Evolutionary conservation across 2,797 vertebrate species (phyloP), one percentile per base, ranked within the genome.

Genomic region (Platyrinchus mystaceus): DNA sequence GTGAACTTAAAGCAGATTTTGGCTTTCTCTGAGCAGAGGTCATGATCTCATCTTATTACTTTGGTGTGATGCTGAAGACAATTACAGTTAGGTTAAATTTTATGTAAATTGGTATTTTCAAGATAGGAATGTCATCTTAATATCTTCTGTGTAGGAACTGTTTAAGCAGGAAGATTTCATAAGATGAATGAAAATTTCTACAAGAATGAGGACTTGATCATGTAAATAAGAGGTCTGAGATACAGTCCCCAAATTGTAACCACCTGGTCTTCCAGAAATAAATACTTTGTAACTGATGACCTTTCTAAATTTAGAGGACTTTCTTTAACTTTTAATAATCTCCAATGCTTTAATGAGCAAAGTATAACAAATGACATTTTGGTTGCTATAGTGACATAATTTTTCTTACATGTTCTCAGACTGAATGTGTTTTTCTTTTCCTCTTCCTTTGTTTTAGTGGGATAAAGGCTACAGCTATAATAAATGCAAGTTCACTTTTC

Each of bases 381-480:
- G 9, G 96, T 97, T 97, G 75, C 92, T 93, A 97, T 94, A 95
- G 97, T 2, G 55, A 97, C 77, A 49, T 90, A 37, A 69, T 92
- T 96, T 87, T 87, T 89, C 77, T 88, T 93, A 86, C 19, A 52
- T 90, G 43, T 86, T 94, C 53, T 55, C 64, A 81, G 63, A 50
- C 14, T 86, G 74, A 86, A 58, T 84, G 43, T 2, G 47, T 92
- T 87, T 56, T 81, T 70, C 62, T 80, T 69, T 87, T 89, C 37
- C 41, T 69, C 62, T 79, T 75, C 28, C 58, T 97, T 97, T 96
- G 80, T 96, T 97, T 97, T 85, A 95, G 70, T 39, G 93, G 50
- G 69, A 90, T 77, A 84, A 95, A 97, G 80, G 41, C 71, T 60
- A 89, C 17, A 66, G 41, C 46, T 80, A 16, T 80, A 89, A 93